Conservation (phyloP, 2,113 vertebrate species). For the Orycteropus afer region DNA sequence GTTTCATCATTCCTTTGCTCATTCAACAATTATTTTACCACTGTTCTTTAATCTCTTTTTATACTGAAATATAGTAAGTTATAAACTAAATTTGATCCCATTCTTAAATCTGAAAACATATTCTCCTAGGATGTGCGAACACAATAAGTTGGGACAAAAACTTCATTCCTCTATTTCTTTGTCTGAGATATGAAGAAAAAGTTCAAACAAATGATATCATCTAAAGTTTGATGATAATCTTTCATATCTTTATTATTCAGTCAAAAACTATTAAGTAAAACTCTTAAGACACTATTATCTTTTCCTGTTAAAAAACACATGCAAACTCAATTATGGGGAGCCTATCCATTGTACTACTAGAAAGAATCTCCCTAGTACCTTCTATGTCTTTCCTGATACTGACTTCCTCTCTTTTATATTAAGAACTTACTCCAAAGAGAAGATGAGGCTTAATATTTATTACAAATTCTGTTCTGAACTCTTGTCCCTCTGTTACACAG, state of each 20-base stretch:
- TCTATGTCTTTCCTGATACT: too few species aligned
- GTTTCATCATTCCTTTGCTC: background rate
- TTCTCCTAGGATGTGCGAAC: background rate
- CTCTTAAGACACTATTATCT: background rate
- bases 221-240: background rate
- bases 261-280: background rate
- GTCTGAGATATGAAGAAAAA: background rate
- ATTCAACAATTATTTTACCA: background rate
- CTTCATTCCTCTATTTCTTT: background rate
- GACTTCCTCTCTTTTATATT: background rate
- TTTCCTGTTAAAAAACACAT: background rate
- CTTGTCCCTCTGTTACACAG: background rate
- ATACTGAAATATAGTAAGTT: background rate
- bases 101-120: background rate
- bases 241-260: background rate
- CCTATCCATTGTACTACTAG: background rate
- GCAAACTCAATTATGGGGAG: background rate
- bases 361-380: too few species aligned
- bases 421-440: background rate
- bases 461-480: background rate
- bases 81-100: background rate
- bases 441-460: background rate
- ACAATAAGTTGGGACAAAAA: background rate
- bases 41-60: background rate
- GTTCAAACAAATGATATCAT: background rate